These are phyloP conservation scores for Apodemia duryi DNA, from an alignment of 2,888 invertebrate genomes.

Conservation along the genomic window DNA sequence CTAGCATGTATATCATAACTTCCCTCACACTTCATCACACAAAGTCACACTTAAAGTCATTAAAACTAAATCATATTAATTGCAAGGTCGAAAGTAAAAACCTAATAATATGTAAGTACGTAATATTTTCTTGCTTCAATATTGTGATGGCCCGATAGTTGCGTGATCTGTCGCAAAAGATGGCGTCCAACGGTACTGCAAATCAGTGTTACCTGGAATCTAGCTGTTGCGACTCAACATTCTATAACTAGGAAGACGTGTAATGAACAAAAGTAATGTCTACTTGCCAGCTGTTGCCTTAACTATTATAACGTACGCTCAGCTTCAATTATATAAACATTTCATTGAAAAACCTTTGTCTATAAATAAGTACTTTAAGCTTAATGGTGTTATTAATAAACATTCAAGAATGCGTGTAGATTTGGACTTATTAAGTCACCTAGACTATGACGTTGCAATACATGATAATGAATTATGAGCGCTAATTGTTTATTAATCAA, in stretches of 20 bases:
- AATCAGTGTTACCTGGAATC: slow-evolving; percentile 60
- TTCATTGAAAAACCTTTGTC: too few species aligned
- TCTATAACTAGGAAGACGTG: slow-evolving; percentile 39
- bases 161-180: slow-evolving; percentile 14
- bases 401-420: too few species aligned
- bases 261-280: slow-evolving; percentile 30
- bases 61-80: neutral
- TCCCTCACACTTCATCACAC: neutral
- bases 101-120: neutral
- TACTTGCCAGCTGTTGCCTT: neutral
- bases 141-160: slow-evolving; percentile 1
- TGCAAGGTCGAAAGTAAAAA: slow-evolving; percentile 22
- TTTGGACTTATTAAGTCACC: too few species aligned
- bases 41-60: neutral
- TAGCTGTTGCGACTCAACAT: slow-evolving; percentile 48
- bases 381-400: too few species aligned
- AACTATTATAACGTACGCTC: slow-evolving; percentile 7
- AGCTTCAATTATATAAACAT: neutral
- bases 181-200: slow-evolving; percentile 50
- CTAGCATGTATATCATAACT: too few species aligned
- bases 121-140: slow-evolving; percentile 12
- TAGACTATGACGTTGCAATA: too few species aligned
- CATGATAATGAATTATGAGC: too few species aligned
- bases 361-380: too few species aligned
- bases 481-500: too few species aligned